Evolutionary conservation across 1,140 invertebrate species (phyloP), one percentile per base, ranked within the genome.

Genomic region (Drosophila lacteicornis): DNA sequence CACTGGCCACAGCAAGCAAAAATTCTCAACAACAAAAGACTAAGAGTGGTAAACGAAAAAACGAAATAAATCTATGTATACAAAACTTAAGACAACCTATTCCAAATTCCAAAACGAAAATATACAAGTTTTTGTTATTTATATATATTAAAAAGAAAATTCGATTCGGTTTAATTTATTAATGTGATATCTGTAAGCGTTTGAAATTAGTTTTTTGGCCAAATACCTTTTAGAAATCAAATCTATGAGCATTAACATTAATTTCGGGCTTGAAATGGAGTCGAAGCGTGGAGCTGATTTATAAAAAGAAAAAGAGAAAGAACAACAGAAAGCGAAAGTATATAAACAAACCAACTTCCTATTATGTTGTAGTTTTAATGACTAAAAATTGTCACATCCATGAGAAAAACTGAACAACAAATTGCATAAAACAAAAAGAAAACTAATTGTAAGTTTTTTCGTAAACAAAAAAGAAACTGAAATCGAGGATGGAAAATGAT

Each of bases 301-400:
- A 73, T 73, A 42, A 59, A 66, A 49, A 36, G 3, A 55, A 13
- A 40, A 50, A 66, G 53, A 36, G 0, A 55, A 8, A 40, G 30
- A 59, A 50, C 66, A 38, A 68, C 57, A 60, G 33, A 55, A 71
- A 58, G 59, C 33, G 30, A 73, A 36, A 68, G 63, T 60, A 60
- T 45, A 53, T 56, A 68, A 47, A 47, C 57, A 55, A 43, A 82
- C 74, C 85, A 82, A 80, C 83, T 87, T 87, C 84, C 84, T 87
- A 87, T 83, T 88, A 87, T 87, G 87, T 87, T 84, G 77, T 88
- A 88, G 85, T 87, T 90, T 78, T 88, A 88, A 80, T 76, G 76
- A 80, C 70, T 75, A 62, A 83, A 56, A 51, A 74, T 19, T 82
- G 59, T 76, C 61, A 50, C 42, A 63, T 68, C 61, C 40, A 73